These are phyloP conservation scores for Cochlearius cochlearius DNA, from an alignment of 2,113 vertebrate species.

Conservation along the genomic window DNA sequence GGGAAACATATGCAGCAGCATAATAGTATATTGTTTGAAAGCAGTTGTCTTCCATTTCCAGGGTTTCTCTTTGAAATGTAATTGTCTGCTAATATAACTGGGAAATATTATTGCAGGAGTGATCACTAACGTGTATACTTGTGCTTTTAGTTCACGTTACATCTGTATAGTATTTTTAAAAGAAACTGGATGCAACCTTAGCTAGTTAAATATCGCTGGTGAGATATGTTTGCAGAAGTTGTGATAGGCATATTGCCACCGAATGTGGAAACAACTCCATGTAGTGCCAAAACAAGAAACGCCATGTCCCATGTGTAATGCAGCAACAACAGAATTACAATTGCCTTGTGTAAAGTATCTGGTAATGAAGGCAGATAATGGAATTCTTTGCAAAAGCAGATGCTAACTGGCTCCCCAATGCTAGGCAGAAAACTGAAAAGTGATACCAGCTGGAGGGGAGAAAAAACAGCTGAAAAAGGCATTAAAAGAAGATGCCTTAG, in stretches of 20 bases:
- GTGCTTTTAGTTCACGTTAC: not conserved
- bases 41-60: slow-evolving; percentile 29
- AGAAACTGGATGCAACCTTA: not conserved
- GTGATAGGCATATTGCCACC: not conserved
- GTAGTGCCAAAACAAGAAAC: not conserved
- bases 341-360: slow-evolving; percentile 41
- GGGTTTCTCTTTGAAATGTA: slow-evolving; percentile 31
- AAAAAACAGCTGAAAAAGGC: slow-evolving; percentile 29
- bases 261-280: not conserved
- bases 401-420: slow-evolving; percentile 47
- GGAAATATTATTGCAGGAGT: not conserved
- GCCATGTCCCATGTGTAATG: not conserved
- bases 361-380: slow-evolving; percentile 67
- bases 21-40: not conserved
- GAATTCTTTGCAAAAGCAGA: slow-evolving; percentile 56
- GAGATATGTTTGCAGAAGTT: not conserved
- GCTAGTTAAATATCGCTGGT: not conserved
- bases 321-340: slow-evolving; percentile 51
- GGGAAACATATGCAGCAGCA: slow-evolving; percentile 9
- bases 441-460: slow-evolving; percentile 24
- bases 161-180: not conserved
- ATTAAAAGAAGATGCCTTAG: not conserved
- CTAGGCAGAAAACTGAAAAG: slow-evolving; percentile 16
- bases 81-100: slow-evolving; percentile 5
- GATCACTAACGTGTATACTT: not conserved